A percentile compares a stretch with the other conserved stretches of the same genome.
phyloP scores from a whole-genome alignment of 2,888 invertebrate species.

The Ormyrus labotus region DNA sequence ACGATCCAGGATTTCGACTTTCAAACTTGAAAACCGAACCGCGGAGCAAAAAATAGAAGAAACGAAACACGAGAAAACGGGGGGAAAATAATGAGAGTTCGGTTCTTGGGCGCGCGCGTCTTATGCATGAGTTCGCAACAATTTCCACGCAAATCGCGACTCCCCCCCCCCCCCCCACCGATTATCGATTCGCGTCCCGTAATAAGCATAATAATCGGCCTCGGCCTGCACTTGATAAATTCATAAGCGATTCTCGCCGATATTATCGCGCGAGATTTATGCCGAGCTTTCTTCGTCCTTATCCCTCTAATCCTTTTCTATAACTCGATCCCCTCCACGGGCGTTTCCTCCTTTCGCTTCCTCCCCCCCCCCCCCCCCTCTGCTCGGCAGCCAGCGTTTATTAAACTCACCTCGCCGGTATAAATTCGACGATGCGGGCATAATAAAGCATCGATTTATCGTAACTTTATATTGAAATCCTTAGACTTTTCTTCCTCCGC shows the following conservation, averaged over 20 bases:
- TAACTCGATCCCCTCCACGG: constrained; percentile 22
- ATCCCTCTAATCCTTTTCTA: constrained; percentile 40
- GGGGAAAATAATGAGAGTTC: constrained; percentile 13
- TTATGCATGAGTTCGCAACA: constrained; percentile 14
- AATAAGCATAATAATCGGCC: constrained; percentile 30
- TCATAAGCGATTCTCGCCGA: constrained; percentile 24
- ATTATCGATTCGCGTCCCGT: constrained; percentile 35
- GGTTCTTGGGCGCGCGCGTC: neutral
- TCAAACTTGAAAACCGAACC: too few species aligned
- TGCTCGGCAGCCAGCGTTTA: constrained; percentile 7
- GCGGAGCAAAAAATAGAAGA: too few species aligned
- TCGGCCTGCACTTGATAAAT: constrained; percentile 39
- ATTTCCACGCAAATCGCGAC: constrained; percentile 16
- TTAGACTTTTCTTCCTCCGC: constrained; percentile 28
- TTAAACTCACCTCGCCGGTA: constrained; percentile 41
- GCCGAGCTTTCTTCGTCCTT: constrained; percentile 4
- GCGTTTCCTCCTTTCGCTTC: neutral
- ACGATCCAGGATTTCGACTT: too few species aligned
- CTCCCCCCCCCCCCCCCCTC: neutral
- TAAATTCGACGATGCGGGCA: constrained; percentile 47
- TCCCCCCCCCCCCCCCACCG: neutral
- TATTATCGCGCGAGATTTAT: constrained; percentile 50
- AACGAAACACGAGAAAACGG: neutral
- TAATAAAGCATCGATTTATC: constrained; percentile 55
- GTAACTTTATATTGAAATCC: constrained; percentile 54